These are phyloP conservation scores for Eupeodes latifasciatus DNA, from an alignment of 2,888 invertebrate genomes.

Conservation along the genomic window DNA sequence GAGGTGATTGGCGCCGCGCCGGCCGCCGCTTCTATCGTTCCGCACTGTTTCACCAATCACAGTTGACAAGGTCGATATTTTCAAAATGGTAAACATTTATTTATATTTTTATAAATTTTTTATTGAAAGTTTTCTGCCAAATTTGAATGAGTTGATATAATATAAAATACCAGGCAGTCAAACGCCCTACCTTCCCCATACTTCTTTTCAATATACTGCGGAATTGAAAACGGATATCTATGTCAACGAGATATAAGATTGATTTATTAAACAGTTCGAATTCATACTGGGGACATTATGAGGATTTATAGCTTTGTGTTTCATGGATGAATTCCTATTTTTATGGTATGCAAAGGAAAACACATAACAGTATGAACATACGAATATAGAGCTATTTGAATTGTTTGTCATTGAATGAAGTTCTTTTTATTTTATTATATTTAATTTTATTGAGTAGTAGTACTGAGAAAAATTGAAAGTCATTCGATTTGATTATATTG, in stretches of 20 bases:
- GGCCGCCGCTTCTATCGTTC: background rate
- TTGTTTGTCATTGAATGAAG: background rate
- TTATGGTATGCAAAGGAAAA: background rate
- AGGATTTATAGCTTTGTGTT: conserved; percentile 1
- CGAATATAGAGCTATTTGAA: background rate
- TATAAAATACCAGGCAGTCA: background rate
- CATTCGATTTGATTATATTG: background rate
- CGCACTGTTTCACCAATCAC: background rate
- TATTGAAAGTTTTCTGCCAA: background rate
- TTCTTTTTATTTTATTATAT: background rate
- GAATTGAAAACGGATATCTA: conserved; percentile 1
- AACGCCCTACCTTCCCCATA: too few species aligned
- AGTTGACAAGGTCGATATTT: background rate
- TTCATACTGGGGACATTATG: too few species aligned
- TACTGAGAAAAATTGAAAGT: background rate
- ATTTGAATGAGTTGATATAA: background rate
- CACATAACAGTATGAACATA: background rate
- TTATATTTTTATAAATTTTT: background rate
- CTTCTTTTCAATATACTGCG: background rate
- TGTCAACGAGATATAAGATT: background rate
- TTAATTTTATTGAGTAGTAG: background rate
- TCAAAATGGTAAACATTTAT: background rate
- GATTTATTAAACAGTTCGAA: too few species aligned
- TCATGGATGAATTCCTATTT: background rate
- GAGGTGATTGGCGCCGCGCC: background rate